These are phyloP conservation scores for Anhinga rufa DNA, from an alignment of 2,113 vertebrate species.

Conservation along the genomic window DNA sequence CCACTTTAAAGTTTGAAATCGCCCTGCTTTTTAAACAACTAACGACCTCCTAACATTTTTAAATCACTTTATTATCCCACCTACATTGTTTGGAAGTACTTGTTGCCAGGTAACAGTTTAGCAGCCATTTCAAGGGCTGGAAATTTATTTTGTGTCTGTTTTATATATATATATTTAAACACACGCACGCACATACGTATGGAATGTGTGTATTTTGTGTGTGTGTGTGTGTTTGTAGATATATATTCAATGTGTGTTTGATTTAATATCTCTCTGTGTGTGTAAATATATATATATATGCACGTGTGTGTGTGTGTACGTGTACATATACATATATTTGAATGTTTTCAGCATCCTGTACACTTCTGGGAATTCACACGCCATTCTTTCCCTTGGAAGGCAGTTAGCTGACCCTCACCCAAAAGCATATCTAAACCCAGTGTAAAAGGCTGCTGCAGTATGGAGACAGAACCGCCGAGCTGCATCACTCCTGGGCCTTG, in stretches of 20 bases:
- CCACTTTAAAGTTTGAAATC: constrained; percentile 73
- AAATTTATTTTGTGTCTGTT: not conserved
- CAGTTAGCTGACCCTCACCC: constrained; percentile 34
- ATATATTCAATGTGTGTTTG: constrained; percentile 7
- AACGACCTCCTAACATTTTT: constrained; percentile 58
- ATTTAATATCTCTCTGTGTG: not conserved
- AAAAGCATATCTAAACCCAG: not conserved
- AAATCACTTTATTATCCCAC: constrained; percentile 66
- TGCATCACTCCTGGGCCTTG: constrained; percentile 65
- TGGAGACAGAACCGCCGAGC: not conserved
- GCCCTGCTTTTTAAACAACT: constrained; percentile 53
- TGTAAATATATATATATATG: not conserved
- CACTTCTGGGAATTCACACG: constrained; percentile 12
- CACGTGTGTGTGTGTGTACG: not conserved
- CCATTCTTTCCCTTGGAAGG: not conserved
- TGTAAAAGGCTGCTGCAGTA: constrained; percentile 29
- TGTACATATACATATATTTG: not conserved
- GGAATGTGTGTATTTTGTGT: not conserved
- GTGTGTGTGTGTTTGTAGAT: not conserved
- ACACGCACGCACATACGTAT: not conserved
- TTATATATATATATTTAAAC: constrained; percentile 22
- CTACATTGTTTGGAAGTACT: constrained; percentile 73
- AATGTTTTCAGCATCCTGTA: constrained; percentile 57
- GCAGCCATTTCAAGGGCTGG: constrained; percentile 77
- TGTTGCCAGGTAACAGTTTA: constrained; percentile 81